Evolutionary conservation across 2,888 invertebrate species (phyloP), one percentile per base, ranked within the genome.

Genomic region (Agriotes lineatus): DNA sequence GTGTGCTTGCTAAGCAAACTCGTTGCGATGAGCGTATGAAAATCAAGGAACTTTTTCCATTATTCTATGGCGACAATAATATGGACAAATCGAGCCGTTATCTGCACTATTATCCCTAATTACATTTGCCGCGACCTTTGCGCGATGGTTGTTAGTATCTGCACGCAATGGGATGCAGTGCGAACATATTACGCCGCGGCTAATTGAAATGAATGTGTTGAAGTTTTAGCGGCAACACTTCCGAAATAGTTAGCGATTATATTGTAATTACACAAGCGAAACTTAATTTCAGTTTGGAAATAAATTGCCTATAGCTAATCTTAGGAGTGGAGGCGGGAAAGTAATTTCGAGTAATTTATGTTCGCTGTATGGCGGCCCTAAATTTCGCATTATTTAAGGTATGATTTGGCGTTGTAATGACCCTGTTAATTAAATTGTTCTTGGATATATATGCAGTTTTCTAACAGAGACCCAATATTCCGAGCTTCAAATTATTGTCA

Each of bases 161-260:
- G 22, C 56, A 56, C 37, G 19, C 39, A 14, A 20, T 56, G 56
- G 56, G 39, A 56, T 56, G 39, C 39, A 56, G 20, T 20, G 7
- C 39, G 10, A 39, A 20, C 39, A 56, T 56, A 56, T 56, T 30
- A 39, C 20, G 20, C 39, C 22, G n/a, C 7, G 12, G 39, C 37
- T 56, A 56, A 56, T 56, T 56, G 39, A 56, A 56, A 56, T 39
- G 37, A 56, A 56, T 39, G 56, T 39, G 56, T 52, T 56, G 39
- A 39, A 56, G 39, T 56, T 56, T 56, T 16, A 33, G 14, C 25
- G n/a, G 6, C 14, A 14, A 33, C 25, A 14, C 35, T 50, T 50
- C 14, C 5, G 16, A 35, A 39, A 56, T 56, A 39, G 56, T 39
- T 56, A 1, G 20, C 37, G 1, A 39, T 56, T 39, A 39, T 9